These are phyloP conservation scores for Mesodorylaimus sp. DNA, from an alignment of 2,888 invertebrate species.

Conservation along the genomic window DNA sequence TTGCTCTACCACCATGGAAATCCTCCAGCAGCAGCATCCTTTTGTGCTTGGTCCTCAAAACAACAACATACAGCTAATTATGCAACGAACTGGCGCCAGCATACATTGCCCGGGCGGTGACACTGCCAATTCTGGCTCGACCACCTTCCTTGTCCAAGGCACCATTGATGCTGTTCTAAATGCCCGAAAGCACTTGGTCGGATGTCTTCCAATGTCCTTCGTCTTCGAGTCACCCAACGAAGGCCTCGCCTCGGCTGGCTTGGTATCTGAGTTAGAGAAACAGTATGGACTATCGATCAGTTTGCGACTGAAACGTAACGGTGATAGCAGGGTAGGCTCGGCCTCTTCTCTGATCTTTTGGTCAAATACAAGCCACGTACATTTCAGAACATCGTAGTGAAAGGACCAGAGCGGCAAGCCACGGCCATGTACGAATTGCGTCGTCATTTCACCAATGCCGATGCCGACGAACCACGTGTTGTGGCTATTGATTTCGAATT, in stretches of 20 bases:
- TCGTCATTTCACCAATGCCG: conserved; percentile 45
- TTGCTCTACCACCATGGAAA: conserved; percentile 1
- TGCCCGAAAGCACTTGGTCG: conserved; percentile 73
- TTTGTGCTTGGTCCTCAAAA: conserved; percentile 4
- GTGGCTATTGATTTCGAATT: conserved; percentile 39
- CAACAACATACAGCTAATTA: conserved; percentile 3
- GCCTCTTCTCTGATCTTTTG: too few relatives aligned
- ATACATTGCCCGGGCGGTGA: conserved; percentile 6
- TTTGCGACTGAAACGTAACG: conserved; percentile 4
- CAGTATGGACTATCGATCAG: not conserved
- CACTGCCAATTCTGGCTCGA: not conserved
- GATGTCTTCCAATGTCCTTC: conserved; percentile 69
- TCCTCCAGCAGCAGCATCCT: conserved; percentile 7
- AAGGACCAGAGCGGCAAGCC: conserved; percentile 71
- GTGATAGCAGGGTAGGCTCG: not conserved
- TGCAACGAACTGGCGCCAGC: conserved; percentile 5
- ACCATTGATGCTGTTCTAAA: conserved; percentile 67
- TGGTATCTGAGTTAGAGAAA: conserved; percentile 16
- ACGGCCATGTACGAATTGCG: conserved; percentile 78
- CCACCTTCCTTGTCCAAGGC: conserved; percentile 73
- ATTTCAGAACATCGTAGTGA: conserved; percentile 54
- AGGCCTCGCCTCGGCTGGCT: conserved; percentile 34
- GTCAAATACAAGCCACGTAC: too few relatives aligned
- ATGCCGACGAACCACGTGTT: too few relatives aligned
- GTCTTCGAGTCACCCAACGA: conserved; percentile 77